Evolutionary conservation across 2,888 invertebrate species (phyloP).

Genomic region (Himalopsyche tibetana): DNA sequence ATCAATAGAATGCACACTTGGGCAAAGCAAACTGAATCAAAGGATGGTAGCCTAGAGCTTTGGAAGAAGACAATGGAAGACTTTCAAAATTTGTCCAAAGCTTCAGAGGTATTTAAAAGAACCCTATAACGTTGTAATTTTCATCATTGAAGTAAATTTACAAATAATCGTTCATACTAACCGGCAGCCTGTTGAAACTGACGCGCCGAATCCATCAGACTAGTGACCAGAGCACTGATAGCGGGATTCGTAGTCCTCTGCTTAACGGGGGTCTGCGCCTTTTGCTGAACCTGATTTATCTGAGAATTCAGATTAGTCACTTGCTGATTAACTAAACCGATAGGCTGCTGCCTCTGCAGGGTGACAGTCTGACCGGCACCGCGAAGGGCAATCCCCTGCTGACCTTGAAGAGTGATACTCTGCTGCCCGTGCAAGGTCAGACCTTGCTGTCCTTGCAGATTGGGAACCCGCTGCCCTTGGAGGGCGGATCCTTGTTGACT

Average conservation of each 20-base stretch:
- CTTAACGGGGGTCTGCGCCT: constrained; percentile 73
- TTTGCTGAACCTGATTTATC: constrained; percentile 71
- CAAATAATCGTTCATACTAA: constrained; percentile 66
- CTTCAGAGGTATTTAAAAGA: too few species aligned
- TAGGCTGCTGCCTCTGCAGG: constrained; percentile 69
- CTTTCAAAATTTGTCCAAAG: too few species aligned
- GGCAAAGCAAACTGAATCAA: too few species aligned
- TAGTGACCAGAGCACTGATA: constrained; percentile 87
- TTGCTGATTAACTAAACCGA: constrained; percentile 72
- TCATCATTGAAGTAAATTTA: neutral
- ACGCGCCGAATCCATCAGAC: constrained; percentile 89
- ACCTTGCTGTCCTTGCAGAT: constrained; percentile 60
- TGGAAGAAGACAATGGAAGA: too few species aligned
- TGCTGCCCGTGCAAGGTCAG: constrained; percentile 58
- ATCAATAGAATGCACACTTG: too few species aligned
- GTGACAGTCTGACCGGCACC: constrained; percentile 55
- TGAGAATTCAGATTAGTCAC: constrained; percentile 51
- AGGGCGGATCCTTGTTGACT: constrained; percentile 50
- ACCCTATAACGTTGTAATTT: too few species aligned
- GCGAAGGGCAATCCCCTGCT: constrained; percentile 57
- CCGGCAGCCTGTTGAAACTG: constrained; percentile 83
- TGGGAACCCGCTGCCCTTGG: constrained; percentile 53
- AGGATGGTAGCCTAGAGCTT: too few species aligned
- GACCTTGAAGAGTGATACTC: constrained; percentile 55
- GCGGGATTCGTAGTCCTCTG: constrained; percentile 79